Evolutionary conservation across 2,113 vertebrate species (phyloP), one percentile per base, ranked within the genome.

Genomic region (Alouatta palliata): DNA sequence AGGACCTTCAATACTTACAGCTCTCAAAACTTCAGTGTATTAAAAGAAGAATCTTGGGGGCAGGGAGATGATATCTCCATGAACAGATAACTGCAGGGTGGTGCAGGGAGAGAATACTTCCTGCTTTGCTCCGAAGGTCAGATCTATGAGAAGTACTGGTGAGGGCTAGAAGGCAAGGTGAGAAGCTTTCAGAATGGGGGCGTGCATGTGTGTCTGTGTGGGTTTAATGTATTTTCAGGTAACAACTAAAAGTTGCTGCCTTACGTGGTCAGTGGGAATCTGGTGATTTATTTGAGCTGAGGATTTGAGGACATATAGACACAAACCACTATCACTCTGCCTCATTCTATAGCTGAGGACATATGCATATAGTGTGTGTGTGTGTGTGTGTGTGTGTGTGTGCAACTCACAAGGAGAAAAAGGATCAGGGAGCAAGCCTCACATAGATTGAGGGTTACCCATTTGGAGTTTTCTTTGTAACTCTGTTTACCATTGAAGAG

Each of bases 401-500:
- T 2, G 12, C 40, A 52, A 17, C n/a, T 81, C n/a, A 71, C 9
- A 37, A 47, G n/a, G 40, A 93, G 21, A 90, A 27, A 92, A 82
- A 80, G 49, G 47, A 73, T 68, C 80, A 71, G 37, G 21, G 45
- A 95, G 11, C 87, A 37, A 77, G 45, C 49, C 87, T 54, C 35
- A 76, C 71, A 35, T 13, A 83, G 45, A 25, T 82, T 71, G 45
- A 96, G 66, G 76, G 75, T 68, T 35, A 94, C 70, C 56, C 71
- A 32, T 37, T 43, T 93, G 58, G 73, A 91, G 86, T 93, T 86
- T 81, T 97, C 79, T 71, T 54, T 71, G 30, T 81, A 86, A 75
- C 30, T 54, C 68, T 94, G 82, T 97, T 97, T 93, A 97, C 40
- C 87, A 37, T 81, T 91, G 47, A 66, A 95, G 37, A 61, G 47